Conservation (phyloP, 2,888 invertebrate genomes). For the Spisula subtruncata region DNA sequence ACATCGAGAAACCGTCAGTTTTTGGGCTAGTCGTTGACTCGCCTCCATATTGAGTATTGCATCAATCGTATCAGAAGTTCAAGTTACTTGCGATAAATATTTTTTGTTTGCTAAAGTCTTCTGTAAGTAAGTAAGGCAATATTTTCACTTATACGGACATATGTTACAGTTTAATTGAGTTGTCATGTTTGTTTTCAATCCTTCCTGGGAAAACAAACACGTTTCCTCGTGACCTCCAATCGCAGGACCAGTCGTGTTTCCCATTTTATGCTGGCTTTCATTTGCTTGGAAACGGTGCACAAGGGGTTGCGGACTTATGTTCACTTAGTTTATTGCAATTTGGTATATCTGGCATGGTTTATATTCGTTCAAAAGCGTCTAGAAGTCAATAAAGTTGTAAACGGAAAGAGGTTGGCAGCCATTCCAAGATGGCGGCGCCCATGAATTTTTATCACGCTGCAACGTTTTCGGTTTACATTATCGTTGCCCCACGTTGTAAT, state of each 20-base stretch:
- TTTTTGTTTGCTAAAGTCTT: not conserved
- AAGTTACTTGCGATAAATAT: not conserved
- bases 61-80: conserved; percentile 54
- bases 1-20: conserved; percentile 29
- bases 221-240: conserved; percentile 53
- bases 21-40: conserved; percentile 33
- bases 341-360: not conserved
- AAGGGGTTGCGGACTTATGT: not conserved
- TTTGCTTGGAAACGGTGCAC: not conserved
- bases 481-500: not conserved
- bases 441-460: conserved; percentile 39
- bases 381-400: conserved; percentile 31
- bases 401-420: conserved; percentile 69
- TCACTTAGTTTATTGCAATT: not conserved
- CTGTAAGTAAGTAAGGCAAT: not conserved
- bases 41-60: conserved; percentile 73
- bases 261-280: not conserved
- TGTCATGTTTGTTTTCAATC: conserved; percentile 37
- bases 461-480: not conserved
- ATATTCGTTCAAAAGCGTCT: not conserved
- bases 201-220: conserved; percentile 22
- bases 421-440: conserved; percentile 75
- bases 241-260: not conserved
- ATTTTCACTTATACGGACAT: not conserved
- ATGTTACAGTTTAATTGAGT: conserved; percentile 10